Evolutionary conservation across 2,888 invertebrate genomes (phyloP), one percentile per base, ranked within the genome.

Genomic region (Perizoma flavofasciatum): DNA sequence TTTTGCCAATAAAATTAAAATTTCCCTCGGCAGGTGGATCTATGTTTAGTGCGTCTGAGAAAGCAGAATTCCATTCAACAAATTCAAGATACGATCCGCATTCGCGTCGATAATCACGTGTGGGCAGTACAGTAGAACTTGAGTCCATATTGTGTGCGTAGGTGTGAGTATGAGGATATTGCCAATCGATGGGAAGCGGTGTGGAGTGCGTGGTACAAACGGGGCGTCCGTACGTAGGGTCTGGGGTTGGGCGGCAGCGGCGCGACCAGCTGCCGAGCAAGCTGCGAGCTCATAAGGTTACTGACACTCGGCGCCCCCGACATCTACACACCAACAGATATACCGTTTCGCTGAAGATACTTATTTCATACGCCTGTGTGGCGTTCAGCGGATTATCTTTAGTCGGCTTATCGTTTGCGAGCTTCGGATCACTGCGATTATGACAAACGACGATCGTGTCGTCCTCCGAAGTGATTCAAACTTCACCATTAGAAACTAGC

Each of bases 181-280:
- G 88, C 88, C 88, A 87, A 88, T 88, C 73, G 58, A 68, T 72
- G 70, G 88, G 88, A 89, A 89, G 89, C 89, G 89, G 89, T 88
- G 89, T 88, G 83, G 90, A 90, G 89, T 90, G 90, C 90, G 91
- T 89, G 90, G 89, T 90, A 89, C 89, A 90, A 90, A 92, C 88
- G 86, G 84, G 82, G 84, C 83, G 85, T 88, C 86, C 90, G 89
- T 91, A 91, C 92, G 90, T 92, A 92, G 86, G 90, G 88, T 74
- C 92, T 81, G 81, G 85, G 88, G 78, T 81, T 79, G 73, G 90
- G 83, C 83, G 93, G 89, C 85, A 93, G 89, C 83, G 93, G 93
- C 83, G 93, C 93, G 78, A 93, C 92, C 84, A 93, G 92, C 86
- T 93, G 93, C 69, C 93, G 92, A 78, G 93, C 93, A 80, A 93